Percentiles rank a stretch among this genome's conserved stretches.
Evolutionary conservation across 2,888 invertebrate genomes (phyloP).

Genomic region (Drosophila mimica): DNA sequence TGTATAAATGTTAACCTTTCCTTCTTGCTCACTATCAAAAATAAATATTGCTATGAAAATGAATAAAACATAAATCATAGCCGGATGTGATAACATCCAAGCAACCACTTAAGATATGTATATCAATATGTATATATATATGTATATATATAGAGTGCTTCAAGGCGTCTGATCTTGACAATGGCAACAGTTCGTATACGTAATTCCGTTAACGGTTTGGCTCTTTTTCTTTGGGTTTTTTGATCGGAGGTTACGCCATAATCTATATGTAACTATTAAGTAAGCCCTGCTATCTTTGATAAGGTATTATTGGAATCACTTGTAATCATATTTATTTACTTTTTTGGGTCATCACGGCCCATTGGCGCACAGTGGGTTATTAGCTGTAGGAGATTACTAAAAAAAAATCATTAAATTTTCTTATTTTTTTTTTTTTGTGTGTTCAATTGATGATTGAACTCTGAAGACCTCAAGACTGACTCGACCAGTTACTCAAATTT

Average conservation of each 20-base stretch:
- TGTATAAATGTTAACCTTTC: conserved; percentile 58
- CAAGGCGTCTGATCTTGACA: conserved; percentile 68
- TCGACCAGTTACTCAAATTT: conserved; percentile 15
- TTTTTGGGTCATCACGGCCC: conserved; percentile 47
- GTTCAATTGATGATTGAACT: conserved; percentile 71
- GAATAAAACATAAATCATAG: conserved; percentile 15
- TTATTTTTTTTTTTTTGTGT: conserved; percentile 26
- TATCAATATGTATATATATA: background rate
- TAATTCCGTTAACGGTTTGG: conserved; percentile 1
- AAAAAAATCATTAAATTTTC: conserved; percentile 53
- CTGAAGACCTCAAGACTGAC: conserved; percentile 49
- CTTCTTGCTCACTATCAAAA: conserved; percentile 32
- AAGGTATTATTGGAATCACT: conserved; percentile 35
- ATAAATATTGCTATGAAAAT: background rate
- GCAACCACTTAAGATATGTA: background rate
- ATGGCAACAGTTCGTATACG: conserved; percentile 28
- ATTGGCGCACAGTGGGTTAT: conserved; percentile 16
- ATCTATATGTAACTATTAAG: conserved; percentile 15
- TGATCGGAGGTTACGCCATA: conserved; percentile 34
- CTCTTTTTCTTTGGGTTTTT: background rate
- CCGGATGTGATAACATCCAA: conserved; percentile 52
- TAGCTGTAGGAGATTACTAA: conserved; percentile 1
- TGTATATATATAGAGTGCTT: conserved; percentile 1
- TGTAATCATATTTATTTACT: conserved; percentile 21
- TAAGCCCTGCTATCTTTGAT: conserved; percentile 31